Evolutionary conservation across 1,140 invertebrate genomes (phyloP), one percentile per base, ranked within the genome.

Genomic region (Temnothorax longispinosus): DNA sequence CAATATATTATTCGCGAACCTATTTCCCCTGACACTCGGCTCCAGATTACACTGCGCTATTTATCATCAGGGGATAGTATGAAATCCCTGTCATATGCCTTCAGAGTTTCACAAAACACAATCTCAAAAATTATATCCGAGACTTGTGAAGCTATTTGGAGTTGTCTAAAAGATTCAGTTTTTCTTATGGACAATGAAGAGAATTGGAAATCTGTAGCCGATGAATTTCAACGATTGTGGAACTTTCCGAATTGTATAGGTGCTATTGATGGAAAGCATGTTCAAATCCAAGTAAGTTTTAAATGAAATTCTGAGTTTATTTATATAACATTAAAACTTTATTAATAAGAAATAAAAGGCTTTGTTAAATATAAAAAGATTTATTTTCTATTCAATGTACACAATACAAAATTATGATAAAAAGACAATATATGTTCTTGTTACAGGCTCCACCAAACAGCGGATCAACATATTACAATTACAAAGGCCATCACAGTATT

Each of bases 131-230:
- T 60, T 60, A 5, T 60, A 60, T 38, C 27, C 1, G 50, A 72
- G 8, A 54, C 69, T 4, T 72, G 69, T 72, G 15, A 27, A 72
- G 69, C 27, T 15, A 71, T 71, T 27, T 71, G 67, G 67, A 71
- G 15, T 71, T 71, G 67, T 71, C 10, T 71, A 32, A 71, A 71
- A 71, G 44, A 71, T 50, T 15, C 11, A 71, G 11, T 71, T 32
- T 71, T 71, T 71, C n/a, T 71, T 27, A 32, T 1, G 5, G 41
- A 71, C 8, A 71, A 50, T 47, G 21, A 50, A 71, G 44, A 71
- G 5, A 71, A 11, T 50, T 32, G 67, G 21, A 2, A 21, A 71
- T 21, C 44, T 38, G 11, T 71, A 50, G 67, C 44, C 21, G 4
- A 71, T 15, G 44, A 71, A 21, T 71, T 71, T 50, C 10, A 71